Conservation (phyloP, 2,113 vertebrate genomes). For the Erythrolamprus reginae region DNA sequence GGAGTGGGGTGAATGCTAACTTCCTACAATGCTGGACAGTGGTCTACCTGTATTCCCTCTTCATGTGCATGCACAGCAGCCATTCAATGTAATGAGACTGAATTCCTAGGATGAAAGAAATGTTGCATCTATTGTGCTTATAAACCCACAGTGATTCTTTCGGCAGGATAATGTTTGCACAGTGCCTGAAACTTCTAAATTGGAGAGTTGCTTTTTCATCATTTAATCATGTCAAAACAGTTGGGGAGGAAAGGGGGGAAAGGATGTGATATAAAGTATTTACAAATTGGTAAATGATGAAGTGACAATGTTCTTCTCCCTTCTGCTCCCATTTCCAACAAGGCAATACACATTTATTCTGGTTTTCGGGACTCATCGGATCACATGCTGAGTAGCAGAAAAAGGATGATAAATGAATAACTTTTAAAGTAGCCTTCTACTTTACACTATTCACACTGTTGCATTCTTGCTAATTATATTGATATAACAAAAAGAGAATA, state of each 20-base stretch:
- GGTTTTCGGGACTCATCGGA: neutral
- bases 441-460: neutral
- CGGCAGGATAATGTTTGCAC: neutral
- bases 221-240: neutral
- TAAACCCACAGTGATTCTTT: neutral
- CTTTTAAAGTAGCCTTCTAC: neutral
- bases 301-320: neutral
- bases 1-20: no score
- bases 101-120: neutral
- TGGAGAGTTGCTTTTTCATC: neutral
- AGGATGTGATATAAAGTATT: neutral
- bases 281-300: neutral
- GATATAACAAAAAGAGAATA: neutral
- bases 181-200: neutral
- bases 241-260: neutral
- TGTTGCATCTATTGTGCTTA: neutral
- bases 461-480: neutral
- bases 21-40: neutral
- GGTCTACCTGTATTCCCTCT: constrained; percentile 1
- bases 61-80: fast-evolving
- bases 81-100: neutral
- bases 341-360: neutral
- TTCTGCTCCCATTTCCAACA: neutral
- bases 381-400: neutral
- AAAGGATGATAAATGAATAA: neutral